Evolutionary conservation across 2,113 vertebrate genomes (phyloP), one percentile per base, ranked within the genome.

Genomic region (Chrysemys picta): DNA sequence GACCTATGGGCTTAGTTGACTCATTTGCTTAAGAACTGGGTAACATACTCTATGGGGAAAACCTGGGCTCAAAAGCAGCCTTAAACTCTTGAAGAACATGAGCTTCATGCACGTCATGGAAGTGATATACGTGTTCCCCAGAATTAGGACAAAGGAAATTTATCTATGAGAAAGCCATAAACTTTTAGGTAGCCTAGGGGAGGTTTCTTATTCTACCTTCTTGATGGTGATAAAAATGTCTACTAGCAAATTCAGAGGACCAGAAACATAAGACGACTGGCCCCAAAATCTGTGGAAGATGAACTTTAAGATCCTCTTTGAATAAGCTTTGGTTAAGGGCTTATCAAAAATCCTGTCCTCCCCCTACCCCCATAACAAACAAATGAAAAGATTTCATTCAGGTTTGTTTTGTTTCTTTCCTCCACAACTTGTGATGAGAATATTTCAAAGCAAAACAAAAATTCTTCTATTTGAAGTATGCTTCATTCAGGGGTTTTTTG

Each of bases 1-100:
- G 16, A 31, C 54, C n/a, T 27, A 9, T 82, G 54, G 38, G 14
- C 5, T 57, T 83, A 82, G 14, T 47, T 45, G 27, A 42, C 8
- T 17, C n/a, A 29, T 59, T n/a, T 69, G 45, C 65, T 54, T 27
- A 62, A 93, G 69, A 0, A 2, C 22, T 69, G 56, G 12, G 13
- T 69, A 10, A 16, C 5, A 24, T 24, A 80, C 2, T 14, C 24
- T 56, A 0, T 17, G 16, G 50, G 5, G 82, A 87, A 59, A 90
- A 59, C 1, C 5, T 57, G 1, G 7, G 22, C 16, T 80, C 52
- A 38, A 0, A 0, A 2, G 24, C 7, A 0, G 1, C 9, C 10
- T 29, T 35, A 56, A 29, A 57, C 3, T 1, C 14, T 47, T 62
- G 52, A 35, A 84, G 10, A 4, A 2, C 19, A 78, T 27, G 42